A percentile compares a stretch with the other conserved stretches of the same genome.
phyloP scores from a whole-genome alignment of 2,797 vertebrate species.

The Huso huso region DNA sequence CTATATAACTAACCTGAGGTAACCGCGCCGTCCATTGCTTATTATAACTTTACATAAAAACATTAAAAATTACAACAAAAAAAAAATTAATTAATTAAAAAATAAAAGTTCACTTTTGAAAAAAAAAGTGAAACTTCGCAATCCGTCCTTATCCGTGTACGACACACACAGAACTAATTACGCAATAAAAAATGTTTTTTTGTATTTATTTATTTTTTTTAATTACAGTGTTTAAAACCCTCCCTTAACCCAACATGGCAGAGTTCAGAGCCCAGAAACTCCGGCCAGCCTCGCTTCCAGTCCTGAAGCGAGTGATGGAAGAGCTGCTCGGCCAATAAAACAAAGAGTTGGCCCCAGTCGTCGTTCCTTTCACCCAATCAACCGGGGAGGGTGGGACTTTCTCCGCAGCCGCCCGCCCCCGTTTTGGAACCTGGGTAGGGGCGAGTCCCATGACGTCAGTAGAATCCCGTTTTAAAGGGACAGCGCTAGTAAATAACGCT shows the following conservation, averaged over 20 bases:
- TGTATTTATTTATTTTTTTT: conserved; percentile 14
- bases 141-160: no score
- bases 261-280: conserved; percentile 1
- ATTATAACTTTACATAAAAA: no score
- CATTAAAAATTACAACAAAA: no score
- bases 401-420: neutral
- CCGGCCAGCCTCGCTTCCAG: no score
- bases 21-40: no score
- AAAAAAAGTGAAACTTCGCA: no score
- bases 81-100: no score
- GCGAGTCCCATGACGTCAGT: neutral
- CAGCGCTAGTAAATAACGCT: neutral
- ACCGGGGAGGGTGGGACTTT: neutral
- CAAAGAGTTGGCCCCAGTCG: conserved; percentile 31
- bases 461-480: neutral
- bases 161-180: no score
- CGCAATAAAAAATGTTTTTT: no score
- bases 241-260: conserved; percentile 57
- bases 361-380: conserved; percentile 25
- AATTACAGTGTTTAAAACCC: conserved; percentile 24
- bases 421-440: neutral
- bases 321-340: conserved; percentile 26
- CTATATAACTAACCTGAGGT: no score
- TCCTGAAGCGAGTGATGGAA: conserved; percentile 6
- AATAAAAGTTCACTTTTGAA: no score